Percentiles rank a stretch among this genome's conserved stretches.
Conservation (phyloP, 1,140 invertebrate species). For the Coboldia fuscipes region DNA sequence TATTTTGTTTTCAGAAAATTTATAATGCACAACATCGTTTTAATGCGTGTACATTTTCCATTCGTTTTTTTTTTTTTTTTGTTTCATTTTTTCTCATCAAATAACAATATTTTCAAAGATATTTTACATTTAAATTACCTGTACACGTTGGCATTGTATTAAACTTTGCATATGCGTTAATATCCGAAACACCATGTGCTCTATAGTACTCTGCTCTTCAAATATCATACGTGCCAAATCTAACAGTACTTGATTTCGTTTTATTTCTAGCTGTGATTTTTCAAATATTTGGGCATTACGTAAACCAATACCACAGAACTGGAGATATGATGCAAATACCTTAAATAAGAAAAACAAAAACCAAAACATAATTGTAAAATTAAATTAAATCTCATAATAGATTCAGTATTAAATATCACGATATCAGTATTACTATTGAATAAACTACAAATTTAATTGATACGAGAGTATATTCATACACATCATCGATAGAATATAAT, state of each 20-base stretch:
- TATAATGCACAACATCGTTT: neutral
- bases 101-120: slow-evolving; percentile 3
- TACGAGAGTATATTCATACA: too few species aligned
- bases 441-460: too few species aligned
- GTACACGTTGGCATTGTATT: slow-evolving; percentile 80
- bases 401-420: neutral
- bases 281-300: slow-evolving; percentile 89
- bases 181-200: slow-evolving; percentile 85
- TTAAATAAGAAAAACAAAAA: slow-evolving; percentile 5
- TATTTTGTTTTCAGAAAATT: neutral
- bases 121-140: slow-evolving; percentile 30
- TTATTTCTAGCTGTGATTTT: slow-evolving; percentile 80
- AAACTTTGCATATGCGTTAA: slow-evolving; percentile 84
- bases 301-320: slow-evolving; percentile 89
- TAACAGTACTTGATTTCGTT: slow-evolving; percentile 82
- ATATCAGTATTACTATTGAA: too few species aligned
- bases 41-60: neutral
- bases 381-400: neutral
- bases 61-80: too few species aligned
- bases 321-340: slow-evolving; percentile 78
- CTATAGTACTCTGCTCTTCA: slow-evolving; percentile 90
- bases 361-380: neutral
- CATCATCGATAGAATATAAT: too few species aligned
- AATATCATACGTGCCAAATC: slow-evolving; percentile 91
- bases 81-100: neutral